Percentiles rank a stretch among this genome's conserved stretches.
Conservation (phyloP, 1,140 invertebrate genomes). For the Drosophila takahashii region DNA sequence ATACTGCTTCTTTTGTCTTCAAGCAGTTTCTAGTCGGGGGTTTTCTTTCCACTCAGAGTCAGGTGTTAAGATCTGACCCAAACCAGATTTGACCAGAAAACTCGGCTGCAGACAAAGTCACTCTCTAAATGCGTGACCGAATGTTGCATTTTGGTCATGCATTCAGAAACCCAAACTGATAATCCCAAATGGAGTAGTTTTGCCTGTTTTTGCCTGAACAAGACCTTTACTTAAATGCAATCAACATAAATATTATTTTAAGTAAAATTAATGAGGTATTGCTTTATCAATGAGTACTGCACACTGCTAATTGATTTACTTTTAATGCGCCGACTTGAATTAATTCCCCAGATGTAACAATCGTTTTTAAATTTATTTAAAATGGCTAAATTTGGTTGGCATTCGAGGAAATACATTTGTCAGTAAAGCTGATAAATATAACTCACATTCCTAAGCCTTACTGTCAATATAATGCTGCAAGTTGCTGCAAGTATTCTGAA, state of each 20-base stretch:
- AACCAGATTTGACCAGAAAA: constrained; percentile 34
- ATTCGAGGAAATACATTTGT: background rate
- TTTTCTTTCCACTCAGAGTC: background rate
- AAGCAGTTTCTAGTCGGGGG: constrained; percentile 19
- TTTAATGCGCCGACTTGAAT: background rate
- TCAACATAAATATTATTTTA: constrained; percentile 1
- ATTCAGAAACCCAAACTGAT: constrained; percentile 1
- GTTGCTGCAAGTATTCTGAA: constrained; percentile 34
- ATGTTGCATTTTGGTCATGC: constrained; percentile 2
- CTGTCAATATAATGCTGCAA: background rate
- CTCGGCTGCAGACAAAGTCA: constrained; percentile 25
- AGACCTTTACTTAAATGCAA: background rate
- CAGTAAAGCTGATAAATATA: background rate
- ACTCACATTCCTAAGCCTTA: too few species aligned
- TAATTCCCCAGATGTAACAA: background rate
- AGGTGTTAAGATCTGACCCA: constrained; percentile 33
- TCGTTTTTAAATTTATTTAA: background rate
- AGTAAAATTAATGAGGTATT: background rate
- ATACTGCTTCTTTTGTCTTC: constrained; percentile 11
- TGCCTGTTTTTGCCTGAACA: background rate
- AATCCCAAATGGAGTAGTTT: constrained; percentile 3
- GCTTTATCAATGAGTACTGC: background rate
- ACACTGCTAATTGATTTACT: background rate
- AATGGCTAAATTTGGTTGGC: background rate
- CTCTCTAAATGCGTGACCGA: constrained; percentile 15